Evolutionary conservation across 2,113 vertebrate genomes (phyloP).

Genomic region (Brachypodius melanocephalos): DNA sequence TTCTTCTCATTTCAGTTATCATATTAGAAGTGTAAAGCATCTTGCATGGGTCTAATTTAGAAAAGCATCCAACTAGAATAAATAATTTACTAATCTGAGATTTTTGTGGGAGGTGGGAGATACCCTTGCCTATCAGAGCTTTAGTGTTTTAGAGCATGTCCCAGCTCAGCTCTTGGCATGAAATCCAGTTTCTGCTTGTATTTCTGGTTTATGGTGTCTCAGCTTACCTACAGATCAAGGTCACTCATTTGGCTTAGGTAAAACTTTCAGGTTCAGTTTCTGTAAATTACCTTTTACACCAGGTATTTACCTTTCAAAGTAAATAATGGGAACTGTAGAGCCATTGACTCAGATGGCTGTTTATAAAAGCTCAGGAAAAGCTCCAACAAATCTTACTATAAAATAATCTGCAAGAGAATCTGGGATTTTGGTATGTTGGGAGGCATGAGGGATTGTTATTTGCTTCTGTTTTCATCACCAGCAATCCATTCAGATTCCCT

Average conservation of each 20-base stretch:
- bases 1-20: background rate
- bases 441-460: background rate
- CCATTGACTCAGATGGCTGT: background rate
- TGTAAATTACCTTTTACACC: background rate
- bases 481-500: background rate
- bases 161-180: background rate
- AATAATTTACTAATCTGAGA: background rate
- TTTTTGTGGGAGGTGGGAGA: background rate
- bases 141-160: background rate
- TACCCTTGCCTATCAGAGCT: background rate
- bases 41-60: background rate
- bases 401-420: background rate
- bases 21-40: background rate
- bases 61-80: background rate
- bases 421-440: background rate
- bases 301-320: background rate
- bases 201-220: background rate
- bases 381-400: background rate
- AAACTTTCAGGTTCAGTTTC: background rate
- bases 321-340: background rate
- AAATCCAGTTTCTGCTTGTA: background rate
- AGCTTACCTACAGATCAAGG: background rate
- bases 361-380: background rate
- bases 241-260: background rate
- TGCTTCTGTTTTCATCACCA: background rate